Base-by-base conservation (phyloP, 1,140 invertebrate species). In the Sinonovacula constricta region DNA sequence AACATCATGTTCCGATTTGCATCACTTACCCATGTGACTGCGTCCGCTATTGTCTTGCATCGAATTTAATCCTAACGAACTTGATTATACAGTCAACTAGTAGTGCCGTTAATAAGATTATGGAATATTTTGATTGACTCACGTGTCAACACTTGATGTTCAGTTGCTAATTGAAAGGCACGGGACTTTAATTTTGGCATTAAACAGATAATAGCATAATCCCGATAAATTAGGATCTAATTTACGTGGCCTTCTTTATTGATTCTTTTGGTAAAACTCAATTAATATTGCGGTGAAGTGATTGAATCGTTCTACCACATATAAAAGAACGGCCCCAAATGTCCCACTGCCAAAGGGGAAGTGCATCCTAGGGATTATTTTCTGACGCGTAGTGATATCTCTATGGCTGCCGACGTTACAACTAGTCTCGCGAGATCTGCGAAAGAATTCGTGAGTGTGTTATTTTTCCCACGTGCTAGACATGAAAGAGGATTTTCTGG, bases 161-260 rank as follows among this genome's bases (percentile, higher is more conserved):
- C 39, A 45, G 18, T 45, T 45, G 18, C 39, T 18, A 45, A 10
- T 18, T 45, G 39, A 45, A 45, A 45, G 39, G 18, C 7, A 10
- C 18, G 39, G 18, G 7, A 18, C 18, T 45, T 45, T 45, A 45
- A 45, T 45, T 45, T 45, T 45, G 18, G 39, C 39, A 45, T 45
- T 45, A 45, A 18, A 45, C 39, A 10, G 39, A 45, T 45, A 18
- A 45, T 18, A 45, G 39, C 39, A 59, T 70, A 54, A 68, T 51
- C 66, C 66, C 49, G 24, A 28, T 51, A 76, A 76, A 76, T 75
- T 65, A 67, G 62, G 56, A 26, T 33, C 62, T 76, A 62, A 76
- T 76, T 76, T 66, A 59, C 28, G 18, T 5, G 56, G 26, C 66
- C 67, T 67, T 67, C 33, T 26, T 12, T 67, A 63, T 76, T 76